phyloP scores from a whole-genome alignment of 2,888 invertebrate genomes.

The Ornithoptera alexandrae region DNA sequence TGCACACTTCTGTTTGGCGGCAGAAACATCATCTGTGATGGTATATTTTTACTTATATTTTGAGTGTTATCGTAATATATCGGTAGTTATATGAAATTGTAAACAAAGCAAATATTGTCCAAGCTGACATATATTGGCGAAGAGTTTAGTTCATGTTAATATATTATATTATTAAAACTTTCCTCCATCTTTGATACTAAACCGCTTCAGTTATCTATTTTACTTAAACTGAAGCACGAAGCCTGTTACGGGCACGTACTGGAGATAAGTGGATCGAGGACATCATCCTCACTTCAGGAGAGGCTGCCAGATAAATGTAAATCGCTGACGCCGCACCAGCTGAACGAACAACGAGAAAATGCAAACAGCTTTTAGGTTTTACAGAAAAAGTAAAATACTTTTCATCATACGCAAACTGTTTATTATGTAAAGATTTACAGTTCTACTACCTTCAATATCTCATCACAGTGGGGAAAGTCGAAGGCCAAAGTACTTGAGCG shows the following conservation, averaged over 20 bases:
- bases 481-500: too few relatives aligned
- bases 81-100: too few relatives aligned
- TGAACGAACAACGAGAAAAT: background rate
- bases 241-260: slow-evolving; percentile 14
- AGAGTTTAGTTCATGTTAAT: background rate
- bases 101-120: too few relatives aligned
- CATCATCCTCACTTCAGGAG: slow-evolving; percentile 1
- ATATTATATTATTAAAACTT: background rate
- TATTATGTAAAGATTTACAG: too few relatives aligned
- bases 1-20: too few relatives aligned
- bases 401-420: background rate
- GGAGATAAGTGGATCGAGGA: slow-evolving; percentile 8
- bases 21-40: too few relatives aligned
- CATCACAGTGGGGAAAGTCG: too few relatives aligned
- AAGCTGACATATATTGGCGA: too few relatives aligned
- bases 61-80: too few relatives aligned
- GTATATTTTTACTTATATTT: too few relatives aligned
- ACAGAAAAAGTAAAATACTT: background rate
- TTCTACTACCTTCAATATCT: too few relatives aligned
- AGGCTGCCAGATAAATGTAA: background rate
- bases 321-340: background rate
- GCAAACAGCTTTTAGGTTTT: background rate
- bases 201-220: slow-evolving; percentile 9
- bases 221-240: slow-evolving; percentile 10
- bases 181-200: background rate